These are phyloP conservation scores for Caenorhabditis afra DNA, from an alignment of 2,888 invertebrate genomes.

Conservation along the genomic window DNA sequence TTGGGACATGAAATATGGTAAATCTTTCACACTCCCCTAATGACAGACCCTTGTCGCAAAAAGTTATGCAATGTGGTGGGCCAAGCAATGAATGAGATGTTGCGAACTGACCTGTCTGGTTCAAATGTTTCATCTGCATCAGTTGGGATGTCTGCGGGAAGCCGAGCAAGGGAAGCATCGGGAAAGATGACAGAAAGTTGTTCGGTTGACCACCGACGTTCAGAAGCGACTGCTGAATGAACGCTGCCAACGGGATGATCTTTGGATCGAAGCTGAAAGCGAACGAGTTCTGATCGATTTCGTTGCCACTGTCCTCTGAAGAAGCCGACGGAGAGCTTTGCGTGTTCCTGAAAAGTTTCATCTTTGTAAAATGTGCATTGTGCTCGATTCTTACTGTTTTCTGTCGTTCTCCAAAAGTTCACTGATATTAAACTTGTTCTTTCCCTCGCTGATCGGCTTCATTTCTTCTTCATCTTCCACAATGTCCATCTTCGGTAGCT, in stretches of 20 bases:
- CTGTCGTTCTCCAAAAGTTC: constrained; percentile 55
- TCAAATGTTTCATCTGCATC: constrained; percentile 35
- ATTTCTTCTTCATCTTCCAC: constrained; percentile 38
- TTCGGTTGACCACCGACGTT: constrained; percentile 19
- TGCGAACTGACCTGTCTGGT: constrained; percentile 42
- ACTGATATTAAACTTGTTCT: constrained; percentile 60
- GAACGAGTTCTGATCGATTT: constrained; percentile 14
- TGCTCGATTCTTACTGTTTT: constrained; percentile 56
- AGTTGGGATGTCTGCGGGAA: constrained; percentile 31
- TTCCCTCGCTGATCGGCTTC: constrained; percentile 23
- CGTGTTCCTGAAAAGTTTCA: constrained; percentile 56
- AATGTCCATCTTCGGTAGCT: constrained; percentile 28
- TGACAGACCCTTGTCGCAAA: constrained; percentile 22
- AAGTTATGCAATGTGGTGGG: constrained; percentile 31
- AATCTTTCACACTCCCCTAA: constrained; percentile 46
- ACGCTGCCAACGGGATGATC: constrained; percentile 39
- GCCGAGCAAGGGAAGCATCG: constrained; percentile 46
- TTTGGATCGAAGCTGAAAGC: constrained; percentile 44
- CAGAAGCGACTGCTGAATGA: constrained; percentile 43
- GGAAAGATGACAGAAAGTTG: constrained; percentile 20
- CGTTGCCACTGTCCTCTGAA: constrained; percentile 57
- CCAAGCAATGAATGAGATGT: neutral
- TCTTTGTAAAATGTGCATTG: neutral
- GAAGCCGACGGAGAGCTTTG: constrained; percentile 69
- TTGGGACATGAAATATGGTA: constrained; percentile 29